Base-by-base conservation (phyloP, 2,888 invertebrate species). In the Bombyx huttoni region DNA sequence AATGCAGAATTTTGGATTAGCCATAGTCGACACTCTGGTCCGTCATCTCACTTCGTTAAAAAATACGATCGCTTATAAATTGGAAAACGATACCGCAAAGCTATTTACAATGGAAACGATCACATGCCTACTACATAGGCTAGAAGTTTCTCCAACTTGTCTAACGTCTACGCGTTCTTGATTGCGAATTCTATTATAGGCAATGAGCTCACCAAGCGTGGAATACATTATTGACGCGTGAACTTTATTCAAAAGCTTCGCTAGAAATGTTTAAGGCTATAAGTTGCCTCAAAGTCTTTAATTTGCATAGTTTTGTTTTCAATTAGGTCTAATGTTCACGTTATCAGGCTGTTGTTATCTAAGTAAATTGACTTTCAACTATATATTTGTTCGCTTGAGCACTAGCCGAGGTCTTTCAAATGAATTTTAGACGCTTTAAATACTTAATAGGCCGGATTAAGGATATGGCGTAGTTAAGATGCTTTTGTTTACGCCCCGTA, bases 181-280 rank as follows among this genome's bases (percentile, higher is more conserved):
- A 75, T 79, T 75, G 76, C 75, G 77, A 75, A 81, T 80, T 83
- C 81, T 87, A 86, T 79, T 84, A 81, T 63, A 79, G 75, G 73
- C 75, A 77, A 81, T 88, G 87, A 88, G 83, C 81, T 88, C 84
- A 88, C 70, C 68, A 65, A 66, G 78, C 85, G 84, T 86, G 86
- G 85, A 78, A 87, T 87, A 85, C 73, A 85, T 88, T 86, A 85
- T 71, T 68, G 63, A 73, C 70, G 78, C 75, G 74, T 78, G 79
- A 81, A 82, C 81, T 81, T 80, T 76, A 78, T 77, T 75, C 73
- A 68, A 65, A 78, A 84, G 78, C 78, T 83, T 70, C 64, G 56
- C 62, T 59, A 59, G 61, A 57, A 63, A 60, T 65, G 63, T 67
- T 73, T 64, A 68, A 68, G 55, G 62, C 63, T 60, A 62, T 60